phyloP scores from a whole-genome alignment of 2,888 invertebrate genomes.

The Reticulitermes lucifugus region DNA sequence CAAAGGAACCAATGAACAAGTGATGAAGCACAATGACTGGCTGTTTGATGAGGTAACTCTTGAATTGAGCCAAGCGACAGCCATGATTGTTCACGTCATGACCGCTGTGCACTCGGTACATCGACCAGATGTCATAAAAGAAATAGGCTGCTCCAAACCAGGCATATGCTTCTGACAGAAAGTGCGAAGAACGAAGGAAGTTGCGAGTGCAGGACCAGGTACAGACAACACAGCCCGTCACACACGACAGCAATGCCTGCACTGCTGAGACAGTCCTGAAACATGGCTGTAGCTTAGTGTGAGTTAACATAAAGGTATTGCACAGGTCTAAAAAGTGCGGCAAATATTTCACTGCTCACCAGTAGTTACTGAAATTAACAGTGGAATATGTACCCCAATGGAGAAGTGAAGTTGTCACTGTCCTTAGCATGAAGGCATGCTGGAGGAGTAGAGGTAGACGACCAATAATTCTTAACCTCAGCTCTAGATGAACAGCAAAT shows the following conservation, averaged over 20 bases:
- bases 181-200: constrained; percentile 76
- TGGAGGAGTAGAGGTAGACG: no score
- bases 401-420: no score
- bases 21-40: constrained; percentile 81
- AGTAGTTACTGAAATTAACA: no score
- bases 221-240: constrained; percentile 75
- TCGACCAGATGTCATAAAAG: constrained; percentile 84
- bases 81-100: constrained; percentile 26
- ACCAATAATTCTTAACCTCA: no score
- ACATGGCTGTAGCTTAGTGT: constrained; percentile 24
- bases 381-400: no score
- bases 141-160: constrained; percentile 85
- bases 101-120: constrained; percentile 75
- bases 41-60: constrained; percentile 67
- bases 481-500: no score
- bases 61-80: constrained; percentile 43
- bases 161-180: constrained; percentile 80
- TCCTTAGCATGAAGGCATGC: no score
- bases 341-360: no score
- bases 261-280: constrained; percentile 78
- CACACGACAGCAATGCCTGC: constrained; percentile 75
- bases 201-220: constrained; percentile 76
- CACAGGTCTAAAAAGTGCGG: no score
- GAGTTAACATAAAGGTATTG: no score
- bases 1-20: constrained; percentile 79